These are phyloP conservation scores for Oceanites oceanicus DNA, from an alignment of 2,113 vertebrate genomes.

Conservation along the genomic window DNA sequence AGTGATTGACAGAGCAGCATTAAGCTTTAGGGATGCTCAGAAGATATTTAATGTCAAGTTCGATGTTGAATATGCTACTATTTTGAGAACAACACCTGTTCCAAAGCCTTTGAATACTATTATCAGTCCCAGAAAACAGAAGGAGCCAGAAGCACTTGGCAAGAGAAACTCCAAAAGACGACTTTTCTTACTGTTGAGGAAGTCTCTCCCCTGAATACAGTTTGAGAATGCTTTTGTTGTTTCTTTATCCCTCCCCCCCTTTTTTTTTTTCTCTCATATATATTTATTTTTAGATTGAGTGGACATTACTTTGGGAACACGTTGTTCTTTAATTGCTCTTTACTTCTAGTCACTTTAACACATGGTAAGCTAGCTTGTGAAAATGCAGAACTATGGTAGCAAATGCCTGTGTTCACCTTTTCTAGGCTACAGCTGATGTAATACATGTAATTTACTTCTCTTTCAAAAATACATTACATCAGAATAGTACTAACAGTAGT, in stretches of 20 bases:
- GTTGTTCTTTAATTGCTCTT: background rate
- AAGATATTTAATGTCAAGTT: background rate
- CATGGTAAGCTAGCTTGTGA: background rate
- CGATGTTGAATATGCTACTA: background rate
- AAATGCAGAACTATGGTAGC: background rate
- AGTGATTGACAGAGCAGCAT: background rate
- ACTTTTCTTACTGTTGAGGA: background rate
- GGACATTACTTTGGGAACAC: background rate
- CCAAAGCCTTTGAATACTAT: background rate
- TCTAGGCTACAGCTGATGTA: background rate
- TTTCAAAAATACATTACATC: background rate
- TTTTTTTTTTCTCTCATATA: background rate
- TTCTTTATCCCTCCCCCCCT: background rate
- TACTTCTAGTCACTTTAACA: background rate
- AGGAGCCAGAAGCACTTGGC: background rate
- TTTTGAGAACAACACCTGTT: constrained; percentile 41
- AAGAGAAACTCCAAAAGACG: background rate
- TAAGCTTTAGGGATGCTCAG: background rate
- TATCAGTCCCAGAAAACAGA: background rate
- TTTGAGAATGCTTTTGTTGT: background rate
- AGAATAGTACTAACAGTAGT: background rate
- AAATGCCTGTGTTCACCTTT: background rate
- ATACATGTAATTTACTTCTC: background rate
- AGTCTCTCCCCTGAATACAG: background rate
- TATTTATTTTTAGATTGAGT: background rate